Evolutionary conservation across 2,113 vertebrate species (phyloP), one percentile per base, ranked within the genome.

Genomic region (Labeo catla): DNA sequence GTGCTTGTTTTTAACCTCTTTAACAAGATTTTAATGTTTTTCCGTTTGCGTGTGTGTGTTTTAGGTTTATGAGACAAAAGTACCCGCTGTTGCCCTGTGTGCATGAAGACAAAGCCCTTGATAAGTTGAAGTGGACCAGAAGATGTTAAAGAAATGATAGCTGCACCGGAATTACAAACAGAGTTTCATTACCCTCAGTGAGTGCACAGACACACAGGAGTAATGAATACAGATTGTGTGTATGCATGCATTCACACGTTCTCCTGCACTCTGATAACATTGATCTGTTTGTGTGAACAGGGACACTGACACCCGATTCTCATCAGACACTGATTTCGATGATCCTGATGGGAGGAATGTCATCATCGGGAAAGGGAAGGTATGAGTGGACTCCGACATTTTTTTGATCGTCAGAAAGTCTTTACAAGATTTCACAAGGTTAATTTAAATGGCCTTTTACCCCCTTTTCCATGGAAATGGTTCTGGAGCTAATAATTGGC

Each of bases 61-160:
- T 43, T 50, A 89, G 86, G 84, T 88, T 70, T 86, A 88, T 87
- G 74, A 88, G 23, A 81, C 82, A 86, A n/a, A 80, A 9, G 28
- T 50, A n/a, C 57, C 80, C 9, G 39, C 61, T 45, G 4, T 66
- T 66, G 39, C 66, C 68, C 36, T 77, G 47, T 15, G 80, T 84
- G 66, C 72, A 76, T 57, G 76, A 88, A 91, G 91, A 86, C 83
- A 86, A 92, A 90, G 90, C 80, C 89, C 86, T 95, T 95, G 96
- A 94, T 94, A 94, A 94, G 89, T 95, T 92, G 93, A 93, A 89
- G 95, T 93, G 94, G 92, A 95, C 93, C 96, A 95, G 95, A 99
- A 98, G 96, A 99, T 98, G 98, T 97, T 98, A 96, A 97, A 98
- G 98, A 98, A 98, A 99, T 99, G 98, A 97, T 99, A 98, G 97